Percentiles rank a stretch among this genome's conserved stretches.
These are phyloP conservation scores for Artemisiospiza belli DNA, from an alignment of 2,113 vertebrate species.

Conservation along the genomic window DNA sequence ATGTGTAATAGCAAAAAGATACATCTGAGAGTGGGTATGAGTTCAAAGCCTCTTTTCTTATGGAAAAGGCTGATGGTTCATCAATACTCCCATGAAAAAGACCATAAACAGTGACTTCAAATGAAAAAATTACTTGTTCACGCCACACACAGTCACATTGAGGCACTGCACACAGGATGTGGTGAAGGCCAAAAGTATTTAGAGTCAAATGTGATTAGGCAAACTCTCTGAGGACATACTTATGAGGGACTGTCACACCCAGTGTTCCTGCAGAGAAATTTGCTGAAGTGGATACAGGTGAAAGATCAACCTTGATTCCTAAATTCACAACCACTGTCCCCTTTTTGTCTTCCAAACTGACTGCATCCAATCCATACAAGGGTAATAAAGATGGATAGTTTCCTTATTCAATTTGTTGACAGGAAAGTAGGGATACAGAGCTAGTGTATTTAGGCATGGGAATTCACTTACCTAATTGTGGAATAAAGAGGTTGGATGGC, in stretches of 20 bases:
- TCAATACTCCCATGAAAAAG: not conserved
- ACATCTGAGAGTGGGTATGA: not conserved
- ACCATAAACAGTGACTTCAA: not conserved
- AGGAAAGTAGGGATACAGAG: not conserved
- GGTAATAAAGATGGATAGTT: not conserved
- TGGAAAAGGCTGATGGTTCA: not conserved
- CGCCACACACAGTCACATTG: not conserved
- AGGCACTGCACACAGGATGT: not conserved
- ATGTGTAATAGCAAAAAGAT: not conserved
- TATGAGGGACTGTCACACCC: not conserved
- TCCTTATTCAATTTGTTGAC: not conserved
- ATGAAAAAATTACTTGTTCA: not conserved
- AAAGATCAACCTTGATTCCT: not conserved
- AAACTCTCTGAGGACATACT: not conserved
- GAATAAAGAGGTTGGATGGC: not conserved
- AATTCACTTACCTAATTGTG: not conserved
- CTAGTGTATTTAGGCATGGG: no score
- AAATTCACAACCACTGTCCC: not conserved
- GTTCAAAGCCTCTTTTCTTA: not conserved
- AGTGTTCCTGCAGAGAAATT: not conserved
- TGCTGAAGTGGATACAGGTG: rapidly evolving
- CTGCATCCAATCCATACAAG: not conserved
- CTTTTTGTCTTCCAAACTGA: not conserved
- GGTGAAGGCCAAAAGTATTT: not conserved
- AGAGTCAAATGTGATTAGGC: not conserved